Conservation (phyloP, 2,888 invertebrate species). For the Caenorhabditis imperialis region DNA sequence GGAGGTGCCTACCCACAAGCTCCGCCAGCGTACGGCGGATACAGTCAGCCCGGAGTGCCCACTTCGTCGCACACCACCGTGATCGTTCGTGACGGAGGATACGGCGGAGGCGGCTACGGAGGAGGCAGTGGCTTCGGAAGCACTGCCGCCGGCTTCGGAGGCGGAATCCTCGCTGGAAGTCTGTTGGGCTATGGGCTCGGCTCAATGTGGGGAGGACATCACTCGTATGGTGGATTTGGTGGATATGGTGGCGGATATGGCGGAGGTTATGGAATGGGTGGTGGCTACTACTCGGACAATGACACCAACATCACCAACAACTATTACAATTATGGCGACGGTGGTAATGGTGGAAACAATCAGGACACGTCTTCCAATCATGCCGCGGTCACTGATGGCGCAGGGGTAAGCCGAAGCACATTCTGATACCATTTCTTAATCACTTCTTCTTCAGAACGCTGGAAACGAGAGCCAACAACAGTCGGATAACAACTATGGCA, state of each 20-base stretch:
- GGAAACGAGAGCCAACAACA: conserved; percentile 20
- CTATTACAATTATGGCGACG: conserved; percentile 63
- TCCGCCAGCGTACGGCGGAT: conserved; percentile 15
- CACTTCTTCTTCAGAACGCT: conserved; percentile 23
- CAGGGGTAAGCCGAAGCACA: too few relatives aligned
- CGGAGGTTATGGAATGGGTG: conserved; percentile 65
- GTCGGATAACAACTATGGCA: conserved; percentile 50
- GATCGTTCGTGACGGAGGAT: conserved; percentile 37
- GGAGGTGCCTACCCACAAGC: conserved; percentile 29
- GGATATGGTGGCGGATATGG: conserved; percentile 63
- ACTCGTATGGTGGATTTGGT: conserved; percentile 60
- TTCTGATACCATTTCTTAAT: not conserved
- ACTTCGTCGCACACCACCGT: conserved; percentile 39
- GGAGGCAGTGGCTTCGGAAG: conserved; percentile 58
- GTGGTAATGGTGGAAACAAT: conserved; percentile 33
- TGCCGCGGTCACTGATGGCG: conserved; percentile 7
- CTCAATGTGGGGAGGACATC: conserved; percentile 61
- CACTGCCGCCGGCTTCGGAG: conserved; percentile 66
- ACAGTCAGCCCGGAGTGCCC: conserved; percentile 16
- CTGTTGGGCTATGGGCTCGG: conserved; percentile 67
- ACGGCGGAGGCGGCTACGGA: conserved; percentile 48
- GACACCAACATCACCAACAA: conserved; percentile 72
- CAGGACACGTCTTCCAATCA: conserved; percentile 11
- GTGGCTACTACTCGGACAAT: conserved; percentile 70
- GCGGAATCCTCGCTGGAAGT: conserved; percentile 71